Evolutionary conservation across 2,888 invertebrate species (phyloP).

Genomic region (Sinopyrophorus schimmeli): DNA sequence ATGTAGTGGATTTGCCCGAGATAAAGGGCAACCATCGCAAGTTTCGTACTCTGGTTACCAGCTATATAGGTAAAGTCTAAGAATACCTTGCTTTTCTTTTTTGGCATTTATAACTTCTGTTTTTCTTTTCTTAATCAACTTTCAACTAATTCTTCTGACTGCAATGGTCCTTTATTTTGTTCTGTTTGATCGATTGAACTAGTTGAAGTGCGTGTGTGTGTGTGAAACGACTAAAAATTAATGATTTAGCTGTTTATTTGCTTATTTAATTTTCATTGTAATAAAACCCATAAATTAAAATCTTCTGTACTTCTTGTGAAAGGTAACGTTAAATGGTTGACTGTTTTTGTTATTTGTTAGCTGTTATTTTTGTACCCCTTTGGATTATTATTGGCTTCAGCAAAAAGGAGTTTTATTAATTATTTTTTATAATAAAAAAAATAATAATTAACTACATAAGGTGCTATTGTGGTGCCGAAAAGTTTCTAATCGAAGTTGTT

Average conservation of each 20-base stretch:
- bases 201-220: too few relatives aligned
- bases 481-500: too few relatives aligned
- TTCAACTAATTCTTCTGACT: not conserved
- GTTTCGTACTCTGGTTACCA: conserved; percentile 99
- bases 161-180: too few relatives aligned
- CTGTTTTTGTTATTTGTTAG: conserved; percentile 28
- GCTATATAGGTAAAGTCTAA: conserved; percentile 90
- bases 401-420: too few relatives aligned
- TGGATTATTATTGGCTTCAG: too few relatives aligned
- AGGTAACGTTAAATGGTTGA: conserved; percentile 25
- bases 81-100: too few relatives aligned
- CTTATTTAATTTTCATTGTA: conserved; percentile 5
- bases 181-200: too few relatives aligned
- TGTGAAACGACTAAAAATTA: too few relatives aligned
- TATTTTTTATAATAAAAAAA: too few relatives aligned
- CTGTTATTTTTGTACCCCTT: too few relatives aligned
- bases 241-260: conserved; percentile 20
- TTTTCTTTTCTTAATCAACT: not conserved
- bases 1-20: conserved; percentile 95
- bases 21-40: conserved; percentile 98
- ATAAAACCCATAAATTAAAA: conserved; percentile 12
- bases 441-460: conserved; percentile 1
- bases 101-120: conserved; percentile 4
- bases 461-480: not conserved
- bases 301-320: conserved; percentile 21